phyloP scores from a whole-genome alignment of 2,113 vertebrate genomes.

The Oriolus oriolus region DNA sequence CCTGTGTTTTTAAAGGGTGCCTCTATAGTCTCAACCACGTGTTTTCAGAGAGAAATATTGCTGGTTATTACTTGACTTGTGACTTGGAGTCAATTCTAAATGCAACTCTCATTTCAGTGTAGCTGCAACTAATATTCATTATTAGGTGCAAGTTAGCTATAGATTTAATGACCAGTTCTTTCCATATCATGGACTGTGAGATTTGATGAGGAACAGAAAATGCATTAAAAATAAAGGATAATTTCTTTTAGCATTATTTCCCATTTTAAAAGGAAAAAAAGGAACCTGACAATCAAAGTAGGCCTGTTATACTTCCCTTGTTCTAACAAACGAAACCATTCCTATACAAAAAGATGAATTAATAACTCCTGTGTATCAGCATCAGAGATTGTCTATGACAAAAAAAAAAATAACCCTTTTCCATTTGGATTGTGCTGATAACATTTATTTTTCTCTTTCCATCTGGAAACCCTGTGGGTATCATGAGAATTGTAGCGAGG shows the following conservation, averaged over 20 bases:
- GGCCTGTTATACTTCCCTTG: not conserved
- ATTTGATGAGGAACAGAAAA: not conserved
- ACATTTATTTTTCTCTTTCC: slow-evolving; percentile 51
- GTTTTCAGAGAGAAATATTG: not conserved
- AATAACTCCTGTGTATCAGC: not conserved
- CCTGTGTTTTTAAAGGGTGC: not conserved
- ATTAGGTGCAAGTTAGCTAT: not conserved
- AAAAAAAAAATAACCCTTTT: not conserved
- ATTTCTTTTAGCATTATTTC: not conserved
- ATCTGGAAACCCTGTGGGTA: slow-evolving; percentile 60
- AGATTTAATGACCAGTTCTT: not conserved
- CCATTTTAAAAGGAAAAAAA: not conserved
- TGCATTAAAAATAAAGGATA: not conserved
- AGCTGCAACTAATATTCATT: not conserved
- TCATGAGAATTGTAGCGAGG: slow-evolving; percentile 60
- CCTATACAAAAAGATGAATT: not conserved
- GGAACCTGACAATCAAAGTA: not conserved
- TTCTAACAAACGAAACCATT: not conserved
- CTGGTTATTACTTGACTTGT: not conserved
- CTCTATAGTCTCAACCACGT: not conserved
- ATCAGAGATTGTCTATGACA: not conserved
- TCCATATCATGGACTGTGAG: not conserved
- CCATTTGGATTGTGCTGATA: slow-evolving; percentile 47
- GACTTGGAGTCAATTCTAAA: not conserved
- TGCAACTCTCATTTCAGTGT: not conserved